Evolutionary conservation across 2,113 vertebrate genomes (phyloP).

Genomic region (Amblyopsis rosae): DNA sequence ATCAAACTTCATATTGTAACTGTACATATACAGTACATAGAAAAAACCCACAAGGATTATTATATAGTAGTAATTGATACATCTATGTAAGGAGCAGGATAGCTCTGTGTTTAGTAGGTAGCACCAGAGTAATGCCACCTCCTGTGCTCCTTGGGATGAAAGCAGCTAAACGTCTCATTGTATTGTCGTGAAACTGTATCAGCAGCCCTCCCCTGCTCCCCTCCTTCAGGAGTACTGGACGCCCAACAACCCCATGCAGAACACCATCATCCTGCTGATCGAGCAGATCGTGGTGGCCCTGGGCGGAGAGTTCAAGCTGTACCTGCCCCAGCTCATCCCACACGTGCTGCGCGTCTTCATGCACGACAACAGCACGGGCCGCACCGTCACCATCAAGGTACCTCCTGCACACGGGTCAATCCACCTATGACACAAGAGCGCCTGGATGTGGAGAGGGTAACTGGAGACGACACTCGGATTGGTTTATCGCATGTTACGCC

Average conservation of each 20-base stretch:
- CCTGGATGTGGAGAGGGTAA: too few relatives aligned
- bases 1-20: not conserved
- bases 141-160: too few relatives aligned
- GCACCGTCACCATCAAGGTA: constrained; percentile 95
- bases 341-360: constrained; percentile 98
- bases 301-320: constrained; percentile 97
- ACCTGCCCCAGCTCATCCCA: constrained; percentile 96
- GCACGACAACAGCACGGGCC: constrained; percentile 93
- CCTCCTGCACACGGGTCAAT: constrained; percentile 13
- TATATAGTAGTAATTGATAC: not conserved
- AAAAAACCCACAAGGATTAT: not conserved
- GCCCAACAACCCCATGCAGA: constrained; percentile 98
- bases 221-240: constrained; percentile 93
- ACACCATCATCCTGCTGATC: constrained; percentile 96
- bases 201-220: not conserved
- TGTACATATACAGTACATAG: too few relatives aligned
- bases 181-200: too few relatives aligned
- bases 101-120: too few relatives aligned
- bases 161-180: too few relatives aligned
- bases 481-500: too few relatives aligned
- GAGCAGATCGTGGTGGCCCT: constrained; percentile 97
- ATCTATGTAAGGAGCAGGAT: not conserved
- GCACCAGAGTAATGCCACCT: too few relatives aligned
- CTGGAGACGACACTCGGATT: too few relatives aligned
- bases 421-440: too few relatives aligned